A percentile compares a stretch with the other conserved stretches of the same genome.
phyloP scores from a whole-genome alignment of 2,797 vertebrate genomes.

The Tragelaphus eurycerus region DNA sequence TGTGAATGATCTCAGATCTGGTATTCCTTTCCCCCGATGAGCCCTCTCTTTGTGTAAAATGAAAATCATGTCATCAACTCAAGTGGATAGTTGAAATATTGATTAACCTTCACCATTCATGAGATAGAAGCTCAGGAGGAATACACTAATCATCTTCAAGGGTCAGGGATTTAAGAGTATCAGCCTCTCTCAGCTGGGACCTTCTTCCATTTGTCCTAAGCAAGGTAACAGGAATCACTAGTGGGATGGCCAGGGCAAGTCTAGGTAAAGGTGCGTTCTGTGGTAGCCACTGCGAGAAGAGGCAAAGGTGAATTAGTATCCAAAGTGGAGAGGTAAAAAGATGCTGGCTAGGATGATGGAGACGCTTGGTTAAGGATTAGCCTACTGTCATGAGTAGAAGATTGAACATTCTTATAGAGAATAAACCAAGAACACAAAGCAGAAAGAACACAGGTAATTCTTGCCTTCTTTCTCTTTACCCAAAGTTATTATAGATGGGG shows the following conservation, averaged over 20 bases:
- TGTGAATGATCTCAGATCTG: conserved; percentile 75
- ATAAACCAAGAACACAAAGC: neutral
- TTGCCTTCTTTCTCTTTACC: neutral
- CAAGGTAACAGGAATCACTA: neutral
- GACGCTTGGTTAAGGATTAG: neutral
- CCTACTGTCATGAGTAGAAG: neutral
- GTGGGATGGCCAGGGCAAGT: neutral
- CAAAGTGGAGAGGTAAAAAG: neutral
- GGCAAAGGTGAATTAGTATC: neutral
- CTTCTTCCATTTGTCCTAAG: neutral
- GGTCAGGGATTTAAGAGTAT: neutral
- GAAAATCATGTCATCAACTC: neutral
- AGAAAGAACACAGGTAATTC: neutral
- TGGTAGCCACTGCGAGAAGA: neutral
- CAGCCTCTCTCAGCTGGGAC: neutral
- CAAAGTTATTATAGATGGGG: neutral
- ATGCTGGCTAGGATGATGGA: neutral
- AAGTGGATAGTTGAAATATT: neutral
- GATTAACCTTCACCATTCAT: neutral
- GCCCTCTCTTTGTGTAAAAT: conserved; percentile 70
- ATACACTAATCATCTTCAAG: neutral
- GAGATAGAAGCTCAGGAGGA: neutral
- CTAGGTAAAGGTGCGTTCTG: neutral
- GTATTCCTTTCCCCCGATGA: conserved; percentile 72
- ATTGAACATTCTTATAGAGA: neutral